Base-by-base conservation (phyloP, 2,888 invertebrate species). In the Agrochola macilenta region DNA sequence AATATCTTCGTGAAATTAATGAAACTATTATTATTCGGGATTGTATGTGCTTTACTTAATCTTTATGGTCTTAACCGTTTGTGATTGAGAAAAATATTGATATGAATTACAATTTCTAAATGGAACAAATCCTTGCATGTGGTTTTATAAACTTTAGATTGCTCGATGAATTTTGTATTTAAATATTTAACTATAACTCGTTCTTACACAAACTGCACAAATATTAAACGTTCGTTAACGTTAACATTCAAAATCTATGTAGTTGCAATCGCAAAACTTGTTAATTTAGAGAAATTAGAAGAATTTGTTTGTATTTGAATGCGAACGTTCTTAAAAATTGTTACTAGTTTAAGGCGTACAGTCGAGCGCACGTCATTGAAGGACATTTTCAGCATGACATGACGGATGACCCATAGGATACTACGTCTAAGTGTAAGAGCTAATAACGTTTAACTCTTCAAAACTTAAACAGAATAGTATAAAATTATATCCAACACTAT, bases 1-100 rank as follows among this genome's bases (percentile, higher is more conserved):
- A 79, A 79, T 74, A 79, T 35, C 20, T 61, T 65, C 4, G n/a
- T 74, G 46, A 79, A 65, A 35, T 68, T 65, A 64, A 20, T 74
- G 46, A 79, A 65, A 35, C 52, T 65, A 64, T 79, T 20, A 23
- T 49, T 49, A 63, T 14, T 52, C 4, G 17, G 26, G 9, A 49
- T 64, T 58, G 26, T 58, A 4, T 54, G 23, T n/a, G 54, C 65
- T 60, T 65, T 5, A 49, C 17, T 17, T 57, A 1, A 30, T 49
- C 11, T 30, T 30, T 69, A 60, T 20, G 17, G 7, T 23, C n/a
- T 17, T 2, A 30, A 52, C 20, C 7, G 43, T 78, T 46, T 23
- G 20, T 7, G 3, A 20, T 64, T 54, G 35, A 54, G 17, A 26
- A 63, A 54, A 75, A 68, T 35, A 68, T 49, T 35, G 5, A 68